These are phyloP conservation scores for Dimorphilus gyrociliatus DNA, from an alignment of 2,888 invertebrate genomes.

Conservation along the genomic window DNA sequence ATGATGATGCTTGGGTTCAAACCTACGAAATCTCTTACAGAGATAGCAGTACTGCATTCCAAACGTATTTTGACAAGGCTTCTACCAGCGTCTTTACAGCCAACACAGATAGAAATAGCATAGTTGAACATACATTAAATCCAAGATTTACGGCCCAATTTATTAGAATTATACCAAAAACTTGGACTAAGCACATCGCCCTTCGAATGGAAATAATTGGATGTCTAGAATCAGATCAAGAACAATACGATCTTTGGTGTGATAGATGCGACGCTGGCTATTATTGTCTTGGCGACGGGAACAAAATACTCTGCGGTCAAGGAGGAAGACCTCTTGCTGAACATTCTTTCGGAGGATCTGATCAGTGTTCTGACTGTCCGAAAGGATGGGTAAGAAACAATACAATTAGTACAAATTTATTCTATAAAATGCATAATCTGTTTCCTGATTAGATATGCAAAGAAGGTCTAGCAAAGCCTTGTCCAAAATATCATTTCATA, in stretches of 20 bases:
- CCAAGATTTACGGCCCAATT: conserved; percentile 11
- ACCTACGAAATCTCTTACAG: too few species aligned
- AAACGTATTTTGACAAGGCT: too few species aligned
- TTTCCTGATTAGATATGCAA: conserved; percentile 15
- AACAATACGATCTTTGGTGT: conserved; percentile 18
- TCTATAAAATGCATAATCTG: background rate
- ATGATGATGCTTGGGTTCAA: conserved; percentile 15
- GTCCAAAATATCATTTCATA: conserved; percentile 14
- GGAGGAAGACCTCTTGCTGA: conserved; percentile 16
- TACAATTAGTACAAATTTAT: background rate
- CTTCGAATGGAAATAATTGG: conserved; percentile 16
- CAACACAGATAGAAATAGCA: conserved; percentile 12
- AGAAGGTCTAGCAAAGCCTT: conserved; percentile 16
- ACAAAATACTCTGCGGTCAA: conserved; percentile 13
- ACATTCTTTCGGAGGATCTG: conserved; percentile 15
- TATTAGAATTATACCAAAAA: conserved; percentile 13
- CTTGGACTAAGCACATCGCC: conserved; percentile 16
- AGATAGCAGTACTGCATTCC: too few species aligned
- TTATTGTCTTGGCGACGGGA: conserved; percentile 17
- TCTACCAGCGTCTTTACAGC: conserved; percentile 14
- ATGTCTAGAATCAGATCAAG: conserved; percentile 13
- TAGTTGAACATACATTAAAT: conserved; percentile 11
- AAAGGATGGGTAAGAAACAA: conserved; percentile 19
- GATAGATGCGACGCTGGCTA: conserved; percentile 16
- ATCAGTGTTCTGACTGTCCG: conserved; percentile 15